phyloP scores from a whole-genome alignment of 2,888 invertebrate genomes.

The Erebia ligea region DNA sequence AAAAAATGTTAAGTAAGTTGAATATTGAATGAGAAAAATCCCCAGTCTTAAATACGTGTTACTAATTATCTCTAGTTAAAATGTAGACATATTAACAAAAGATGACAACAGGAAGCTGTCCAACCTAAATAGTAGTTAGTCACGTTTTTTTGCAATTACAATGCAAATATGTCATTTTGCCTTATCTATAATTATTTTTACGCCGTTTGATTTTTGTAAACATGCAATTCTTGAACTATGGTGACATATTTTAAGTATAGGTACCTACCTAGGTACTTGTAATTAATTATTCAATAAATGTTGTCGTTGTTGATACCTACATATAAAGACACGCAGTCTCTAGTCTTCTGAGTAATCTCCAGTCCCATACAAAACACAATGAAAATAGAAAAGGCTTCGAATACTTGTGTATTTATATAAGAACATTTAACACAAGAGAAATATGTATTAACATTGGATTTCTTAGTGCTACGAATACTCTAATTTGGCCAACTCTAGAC shows the following conservation, averaged over 20 bases:
- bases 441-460: too few species aligned
- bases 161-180: conserved; percentile 6
- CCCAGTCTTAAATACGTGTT: background rate
- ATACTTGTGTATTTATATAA: too few species aligned
- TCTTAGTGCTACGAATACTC: too few species aligned
- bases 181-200: conserved; percentile 1
- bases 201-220: conserved; percentile 3
- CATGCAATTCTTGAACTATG: conserved; percentile 1
- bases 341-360: too few species aligned
- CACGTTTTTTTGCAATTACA: conserved; percentile 17
- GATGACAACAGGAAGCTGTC: conserved; percentile 8
- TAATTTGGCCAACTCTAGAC: too few species aligned
- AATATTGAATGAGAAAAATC: background rate
- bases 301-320: background rate
- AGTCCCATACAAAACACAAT: too few species aligned
- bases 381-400: too few species aligned
- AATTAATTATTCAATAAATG: background rate
- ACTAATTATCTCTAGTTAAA: background rate
- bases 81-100: conserved; percentile 5
- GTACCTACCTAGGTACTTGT: background rate
- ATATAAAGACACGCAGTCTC: too few species aligned
- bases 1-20: background rate
- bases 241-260: background rate
- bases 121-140: background rate
- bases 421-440: too few species aligned